Base-by-base conservation (phyloP, 2,888 invertebrate species). In the Adelognathus sp. region DNA sequence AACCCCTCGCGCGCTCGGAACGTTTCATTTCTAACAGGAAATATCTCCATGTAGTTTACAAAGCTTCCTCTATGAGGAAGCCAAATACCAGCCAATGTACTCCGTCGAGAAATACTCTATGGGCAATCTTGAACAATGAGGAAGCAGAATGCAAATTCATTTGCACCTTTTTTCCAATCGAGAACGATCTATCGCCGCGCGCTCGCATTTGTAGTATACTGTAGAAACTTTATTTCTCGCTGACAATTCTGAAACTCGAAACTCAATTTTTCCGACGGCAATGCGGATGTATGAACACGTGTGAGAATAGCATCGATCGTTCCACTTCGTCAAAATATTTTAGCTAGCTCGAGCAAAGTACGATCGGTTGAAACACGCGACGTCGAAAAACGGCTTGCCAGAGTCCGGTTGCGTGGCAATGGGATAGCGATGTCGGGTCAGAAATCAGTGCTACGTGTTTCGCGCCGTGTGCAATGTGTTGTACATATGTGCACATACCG, bases 281-380 rank as follows among this genome's bases (percentile, higher is more conserved):
- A 21, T 44, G 44, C 33, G n/a, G 33, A 21, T 9, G 31, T 41
- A 61, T 36, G 16, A 46, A 72, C 21, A 21, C 11, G 63, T 11
- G 11, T 3, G 16, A 36, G 64, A 58, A 5, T 11, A 75, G n/a
- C 18, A 75, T 79, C 71, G 74, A 79, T 75, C 61, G 75, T 70
- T 71, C 71, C 60, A 75, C 60, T 67, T 74, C 24, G 54, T 70
- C 52, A 36, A 79, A 74, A 75, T 60, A 46, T 46, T n/a, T 41
- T 60, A 41, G 21, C n/a, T 33, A 31, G 5, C 21, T 14, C 14
- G n/a, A 11, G 33, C 3, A n/a, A 36, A 29, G 52, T 39, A 18
- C 31, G 24, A 69, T 44, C 41, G 36, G n/a, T 50, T 27, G 67
- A 54, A 75, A 54, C 74, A 74, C 70, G 74, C 79, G 29, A 79